A percentile compares a stretch with the other conserved stretches of the same genome.
phyloP scores from a whole-genome alignment of 2,113 vertebrate species.

The Brevimyrus niger region DNA sequence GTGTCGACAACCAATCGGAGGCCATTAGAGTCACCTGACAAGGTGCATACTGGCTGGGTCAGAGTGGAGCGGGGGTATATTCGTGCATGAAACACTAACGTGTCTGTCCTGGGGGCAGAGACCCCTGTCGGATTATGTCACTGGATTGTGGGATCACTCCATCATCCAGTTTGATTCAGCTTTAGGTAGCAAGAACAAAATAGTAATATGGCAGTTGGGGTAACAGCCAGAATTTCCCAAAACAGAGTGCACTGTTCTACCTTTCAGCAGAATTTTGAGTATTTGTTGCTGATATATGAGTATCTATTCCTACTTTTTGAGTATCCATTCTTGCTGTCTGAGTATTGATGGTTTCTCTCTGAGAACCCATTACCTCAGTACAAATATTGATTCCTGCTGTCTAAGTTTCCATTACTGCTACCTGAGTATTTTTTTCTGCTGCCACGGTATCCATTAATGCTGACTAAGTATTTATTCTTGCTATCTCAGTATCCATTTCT shows the following conservation, averaged over 20 bases:
- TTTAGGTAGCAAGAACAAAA: background rate
- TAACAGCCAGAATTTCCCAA: background rate
- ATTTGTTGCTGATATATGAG: background rate
- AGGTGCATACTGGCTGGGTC: background rate
- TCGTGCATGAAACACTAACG: background rate
- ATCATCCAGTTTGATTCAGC: background rate
- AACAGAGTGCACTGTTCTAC: background rate
- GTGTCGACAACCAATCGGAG: background rate
- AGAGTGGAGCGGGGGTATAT: too few species aligned
- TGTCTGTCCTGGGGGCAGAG: background rate
- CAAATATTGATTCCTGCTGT: background rate
- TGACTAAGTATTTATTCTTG: background rate
- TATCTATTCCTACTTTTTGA: background rate
- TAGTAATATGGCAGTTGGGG: background rate
- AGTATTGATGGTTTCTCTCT: background rate
- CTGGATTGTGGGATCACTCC: background rate
- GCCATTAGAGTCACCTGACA: background rate
- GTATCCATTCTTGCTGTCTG: too few species aligned
- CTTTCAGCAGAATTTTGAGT: background rate
- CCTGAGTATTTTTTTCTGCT: background rate
- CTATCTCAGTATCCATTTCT: background rate
- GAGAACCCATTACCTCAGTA: background rate
- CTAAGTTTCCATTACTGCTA: background rate
- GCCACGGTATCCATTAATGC: background rate
- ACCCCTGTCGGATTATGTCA: background rate